Evolutionary conservation across 2,888 invertebrate species (phyloP), one percentile per base, ranked within the genome.

Genomic region (Drepana falcataria): DNA sequence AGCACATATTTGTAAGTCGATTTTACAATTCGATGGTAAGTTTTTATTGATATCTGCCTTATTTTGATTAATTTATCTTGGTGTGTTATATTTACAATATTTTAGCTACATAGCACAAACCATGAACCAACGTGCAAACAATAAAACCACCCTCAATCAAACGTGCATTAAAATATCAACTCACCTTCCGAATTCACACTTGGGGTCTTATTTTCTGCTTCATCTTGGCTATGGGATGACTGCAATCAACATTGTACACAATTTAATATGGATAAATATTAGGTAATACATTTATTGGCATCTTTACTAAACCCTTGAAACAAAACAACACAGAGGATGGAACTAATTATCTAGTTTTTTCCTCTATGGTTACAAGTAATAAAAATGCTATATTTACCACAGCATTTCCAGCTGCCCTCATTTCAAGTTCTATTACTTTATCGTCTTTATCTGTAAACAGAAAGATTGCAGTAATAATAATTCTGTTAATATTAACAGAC

Each of bases 151-250:
- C 48, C 37, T n/a, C 37, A 40, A 21, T 4, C 21, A 33, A 47
- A 54, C 7, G n/a, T 53, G 33, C 41, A 37, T 34, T 35, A 9
- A 9, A 48, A 48, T 37, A 37, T 21, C 35, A 44, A 51, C 44
- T 62, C 63, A 79, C 83, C 83, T 69, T 83, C 83, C 7, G 79
- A 82, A 57, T 73, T 73, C 6, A 73, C 73, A 48, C 67, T 69
- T 0, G 73, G 73, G 5, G 55, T 40, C 21, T 21, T 21, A 53
- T 73, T 77, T 9, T 70, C 71, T 33, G 55, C 35, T 4, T 75
- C 71, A 2, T 54, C 66, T 55, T 64, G 65, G 3, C 52, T 33
- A 48, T 71, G 71, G 4, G 66, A 48, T 34, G 77, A 61, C 81
- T 44, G 44, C 9, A 44, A 44, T 9, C 6, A 44, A 9, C 3